Conservation (phyloP, 2,113 vertebrate genomes). For the Himantopus leucocephalus region DNA sequence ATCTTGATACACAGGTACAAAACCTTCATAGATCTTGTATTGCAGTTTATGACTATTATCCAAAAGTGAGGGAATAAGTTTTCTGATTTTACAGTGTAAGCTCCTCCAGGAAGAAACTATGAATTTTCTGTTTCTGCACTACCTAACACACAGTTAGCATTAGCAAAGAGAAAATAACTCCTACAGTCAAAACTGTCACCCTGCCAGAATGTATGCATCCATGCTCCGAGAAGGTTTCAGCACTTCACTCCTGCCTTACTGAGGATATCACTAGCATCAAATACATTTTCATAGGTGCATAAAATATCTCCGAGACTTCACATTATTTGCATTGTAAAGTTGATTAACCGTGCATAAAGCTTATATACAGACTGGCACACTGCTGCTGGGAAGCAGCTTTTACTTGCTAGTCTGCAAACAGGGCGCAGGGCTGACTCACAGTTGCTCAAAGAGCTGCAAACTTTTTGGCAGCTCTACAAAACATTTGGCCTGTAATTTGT, state of each 20-base stretch:
- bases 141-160: neutral
- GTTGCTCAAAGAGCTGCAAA: slow-evolving; percentile 20
- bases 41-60: neutral
- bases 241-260: neutral
- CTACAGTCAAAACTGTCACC: neutral
- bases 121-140: neutral
- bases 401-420: neutral
- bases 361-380: neutral
- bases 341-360: neutral
- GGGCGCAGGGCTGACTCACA: slow-evolving; percentile 34
- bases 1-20: neutral
- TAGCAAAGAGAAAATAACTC: slow-evolving; percentile 3
- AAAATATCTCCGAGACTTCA: neutral
- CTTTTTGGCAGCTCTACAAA: slow-evolving; percentile 12
- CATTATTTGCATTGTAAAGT: neutral
- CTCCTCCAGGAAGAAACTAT: neutral
- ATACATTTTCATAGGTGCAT: neutral
- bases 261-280: neutral
- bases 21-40: neutral
- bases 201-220: neutral
- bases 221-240: neutral
- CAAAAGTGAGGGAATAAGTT: neutral
- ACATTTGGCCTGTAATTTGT: neutral
- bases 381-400: neutral
- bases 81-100: neutral